Evolutionary conservation across 2,797 vertebrate species (phyloP), one percentile per base, ranked within the genome.

Genomic region (Malacoctenus gilli): DNA sequence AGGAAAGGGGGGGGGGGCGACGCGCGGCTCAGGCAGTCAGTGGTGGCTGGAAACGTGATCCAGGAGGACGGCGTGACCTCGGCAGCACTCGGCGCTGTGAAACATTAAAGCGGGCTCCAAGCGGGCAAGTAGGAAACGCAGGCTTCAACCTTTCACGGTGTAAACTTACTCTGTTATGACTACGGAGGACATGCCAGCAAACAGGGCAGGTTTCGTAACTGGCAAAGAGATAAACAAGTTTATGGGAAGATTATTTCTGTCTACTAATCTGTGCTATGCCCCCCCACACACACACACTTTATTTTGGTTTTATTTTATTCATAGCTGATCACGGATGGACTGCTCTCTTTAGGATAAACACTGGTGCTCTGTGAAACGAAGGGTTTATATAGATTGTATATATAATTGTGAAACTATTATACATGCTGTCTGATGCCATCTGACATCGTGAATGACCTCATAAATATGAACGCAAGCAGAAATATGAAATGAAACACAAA

Each of bases 141-240:
- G 8, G 25, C 59, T 75, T 61, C 73, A 79, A 77, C 65, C 75
- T 88, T 79, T 80, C 42, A 39, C 39, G 48, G 50, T 72, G 25
- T 87, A 69, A 84, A 81, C 53, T 80, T 82, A 74, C 77, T 75
- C 72, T 84, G 75, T 77, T 86, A 46, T 91, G 83, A 77, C 72
- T 73, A 90, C 85, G 60, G 71, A 67, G 52, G 54, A 66, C 57
- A 51, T n/a, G n/a, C n/a, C n/a, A 12, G 41, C 47, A 74, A 65
- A 73, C 77, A 67, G 41, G 55, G 11, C n/a, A 48, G 55, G 70
- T 65, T 62, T 66, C 19, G 50, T 43, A 76, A 55, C 44, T 21
- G 61, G 57, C 4, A 16, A 63, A 67, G 2, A 66, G 47, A 74
- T 42, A 73, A 84, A 84, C 46, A 73, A 28, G 42, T 59, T 66